Base-by-base conservation (phyloP, 2,113 vertebrate species). In the Percina caprodes region DNA sequence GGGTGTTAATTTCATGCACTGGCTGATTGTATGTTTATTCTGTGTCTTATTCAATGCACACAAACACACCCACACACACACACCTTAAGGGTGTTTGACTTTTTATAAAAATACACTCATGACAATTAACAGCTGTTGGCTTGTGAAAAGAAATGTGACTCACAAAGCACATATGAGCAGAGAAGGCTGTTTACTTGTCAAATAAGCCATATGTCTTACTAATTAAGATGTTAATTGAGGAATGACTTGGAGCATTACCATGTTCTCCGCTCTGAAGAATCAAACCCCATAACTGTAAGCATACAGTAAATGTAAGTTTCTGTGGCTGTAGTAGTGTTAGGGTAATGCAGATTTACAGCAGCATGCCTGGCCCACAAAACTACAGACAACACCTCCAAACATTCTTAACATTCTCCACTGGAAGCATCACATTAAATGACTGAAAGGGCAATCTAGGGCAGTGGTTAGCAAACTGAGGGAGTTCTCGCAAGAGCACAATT, bases 71-170 rank as follows among this genome's bases (percentile, higher is more conserved):
- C 16, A 6, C 48, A 13, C 10, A n/a, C n/a, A n/a, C n/a, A n/a
- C n/a, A 35, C 45, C 67, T 87, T 88, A 77, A 74, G 79, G 18
- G 79, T 66, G 82, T 80, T 18, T 91, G 90, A 88, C 88, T 86
- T 89, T 90, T 84, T 63, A 45, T 69, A 24, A 83, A 10, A 68
- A 62, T 42, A 49, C 69, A 71, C 26, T 71, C 77, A 16, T 62
- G 70, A 63, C 54, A 82, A 80, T 69, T 69, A 84, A 61, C 70
- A 74, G 77, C 70, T 63, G n/a, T n/a, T 3, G 24, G 35, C 30
- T 73, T 77, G 35, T 63, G 68, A 84, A 74, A 71, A 52, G 24
- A 79, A 84, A 88, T 54, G 69, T 59, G 60, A 35, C 18, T 72
- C 62, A 61, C 39, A 61, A 39, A 63, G 67, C 21, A 26, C 24